Base-by-base conservation (phyloP, 2,113 vertebrate genomes). In the Rhea pennata region DNA sequence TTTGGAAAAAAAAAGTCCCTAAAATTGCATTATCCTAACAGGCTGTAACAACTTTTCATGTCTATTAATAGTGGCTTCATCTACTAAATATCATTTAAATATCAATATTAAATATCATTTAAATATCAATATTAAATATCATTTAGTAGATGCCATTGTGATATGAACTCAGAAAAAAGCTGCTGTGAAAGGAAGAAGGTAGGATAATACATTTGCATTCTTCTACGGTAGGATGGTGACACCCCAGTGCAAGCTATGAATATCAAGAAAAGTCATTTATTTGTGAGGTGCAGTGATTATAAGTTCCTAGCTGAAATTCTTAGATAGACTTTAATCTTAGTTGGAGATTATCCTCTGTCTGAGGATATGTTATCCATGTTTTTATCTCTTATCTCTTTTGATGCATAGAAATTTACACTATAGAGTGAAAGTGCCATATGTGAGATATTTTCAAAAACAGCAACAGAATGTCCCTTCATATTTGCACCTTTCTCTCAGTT, bases 401-500 rank as follows among this genome's bases (percentile, higher is more conserved):
- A 51, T 71, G 75, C n/a, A 72, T 56, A 76, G 80, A 89, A 92
- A 82, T 75, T 53, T 84, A 26, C 62, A 61, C 77, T 84, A 31
- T 42, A 58, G 67, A 92, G 19, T 54, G 46, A 48, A 92, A 77
- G 51, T 80, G 51, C 90, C 87, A 84, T 90, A 85, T 96, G 80
- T 23, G 85, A 88, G 85, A 81, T 71, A 61, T 69, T 92, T 96
- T 88, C 39, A 56, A 75, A 87, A 84, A 23, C 61, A 61, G 72
- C 69, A 92, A 51, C 76, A 78, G 59, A 83, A 64, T 51, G 56
- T 93, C 59, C 69, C 31, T 80, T 93, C 46, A 33, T 12, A 23
- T 90, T 94, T 86, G 67, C 65, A 58, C 61, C 81, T 94, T 83
- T 54, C 69, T 88, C 31, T 84, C 53, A 1, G 81, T 91, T 95